Evolutionary conservation across 2,797 vertebrate genomes (phyloP).

Genomic region (Micromesistius poutassou): DNA sequence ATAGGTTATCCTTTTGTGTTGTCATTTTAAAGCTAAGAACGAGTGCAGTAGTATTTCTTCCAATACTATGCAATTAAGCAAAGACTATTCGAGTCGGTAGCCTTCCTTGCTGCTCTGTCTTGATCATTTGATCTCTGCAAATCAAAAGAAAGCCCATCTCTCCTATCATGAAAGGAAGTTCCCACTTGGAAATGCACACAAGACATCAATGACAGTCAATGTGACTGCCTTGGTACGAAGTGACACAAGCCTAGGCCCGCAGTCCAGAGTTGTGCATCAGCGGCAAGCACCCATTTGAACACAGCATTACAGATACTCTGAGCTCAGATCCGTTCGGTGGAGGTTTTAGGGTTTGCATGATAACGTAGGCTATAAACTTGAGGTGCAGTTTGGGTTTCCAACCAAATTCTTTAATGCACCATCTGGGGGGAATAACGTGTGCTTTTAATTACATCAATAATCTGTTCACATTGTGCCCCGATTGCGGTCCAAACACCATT

Average conservation of each 20-base stretch:
- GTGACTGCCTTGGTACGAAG: neutral
- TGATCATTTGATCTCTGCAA: conserved; percentile 14
- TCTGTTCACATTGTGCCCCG: neutral
- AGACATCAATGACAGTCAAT: neutral
- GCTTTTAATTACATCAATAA: neutral
- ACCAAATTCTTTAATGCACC: neutral
- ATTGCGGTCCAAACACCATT: too few relatives aligned
- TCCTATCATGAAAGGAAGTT: neutral
- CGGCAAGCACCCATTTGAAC: conserved; percentile 11
- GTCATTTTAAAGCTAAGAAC: neutral
- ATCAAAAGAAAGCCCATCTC: conserved; percentile 2
- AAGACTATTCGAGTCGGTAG: neutral
- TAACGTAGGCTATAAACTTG: neutral
- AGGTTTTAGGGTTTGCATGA: neutral
- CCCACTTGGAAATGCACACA: conserved; percentile 24
- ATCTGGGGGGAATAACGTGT: neutral
- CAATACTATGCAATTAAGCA: neutral
- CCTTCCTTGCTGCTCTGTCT: neutral
- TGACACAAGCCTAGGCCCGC: neutral
- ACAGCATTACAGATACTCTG: conserved; percentile 17
- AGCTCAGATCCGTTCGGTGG: conserved; percentile 13
- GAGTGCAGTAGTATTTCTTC: neutral
- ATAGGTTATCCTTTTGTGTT: neutral
- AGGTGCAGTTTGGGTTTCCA: neutral
- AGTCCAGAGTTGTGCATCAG: conserved; percentile 8